Base-by-base conservation (phyloP, 2,888 invertebrate genomes). In the Panorpa germanica region DNA sequence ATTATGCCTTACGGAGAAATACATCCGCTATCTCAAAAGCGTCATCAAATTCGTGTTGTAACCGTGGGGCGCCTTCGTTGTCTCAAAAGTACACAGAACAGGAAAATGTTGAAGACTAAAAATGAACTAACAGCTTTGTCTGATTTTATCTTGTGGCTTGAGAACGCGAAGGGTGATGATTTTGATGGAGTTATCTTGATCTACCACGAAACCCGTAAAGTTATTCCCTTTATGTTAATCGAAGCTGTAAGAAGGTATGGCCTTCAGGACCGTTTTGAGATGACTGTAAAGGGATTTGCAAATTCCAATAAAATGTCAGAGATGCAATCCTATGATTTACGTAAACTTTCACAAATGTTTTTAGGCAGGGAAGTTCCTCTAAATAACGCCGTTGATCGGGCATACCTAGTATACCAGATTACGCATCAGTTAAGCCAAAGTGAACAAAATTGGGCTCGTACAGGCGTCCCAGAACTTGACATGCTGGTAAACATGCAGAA, bases 1-100 rank as follows among this genome's bases (percentile, higher is more conserved):
- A 73, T 78, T 29, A 78, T 78, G 77, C 77, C 77, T 2, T 72
- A 71, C 46, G 66, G 70, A n/a, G 70, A 76, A 46, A 52, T 77
- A 35, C 71, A 69, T 46, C 66, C 67, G 2, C 59, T 65, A 5
- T 66, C 70, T 5, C 58, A 63, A 15, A 61, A 70, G 25, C 65
- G 73, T 11, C 74, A 76, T 49, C 70, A 67, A 43, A 67, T 78
- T 32, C 59, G 69, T 34, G 70, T 76, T 8, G 68, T 75, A 36
- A 77, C 71, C 36, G 69, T 72, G 21, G 71, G 71, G 29, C 65
- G 70, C 38, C 77, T 70, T 46, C 65, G 77, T 24, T 69, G 74
- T 60, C 61, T 78, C 34, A 76, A 73, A 48, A 72, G 76, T 44
- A 62, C 65, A 35, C 65, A 64, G 43, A 70, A 68, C 38, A 70